These are phyloP conservation scores for Alouatta palliata DNA, from an alignment of 2,113 vertebrate species.

Conservation along the genomic window DNA sequence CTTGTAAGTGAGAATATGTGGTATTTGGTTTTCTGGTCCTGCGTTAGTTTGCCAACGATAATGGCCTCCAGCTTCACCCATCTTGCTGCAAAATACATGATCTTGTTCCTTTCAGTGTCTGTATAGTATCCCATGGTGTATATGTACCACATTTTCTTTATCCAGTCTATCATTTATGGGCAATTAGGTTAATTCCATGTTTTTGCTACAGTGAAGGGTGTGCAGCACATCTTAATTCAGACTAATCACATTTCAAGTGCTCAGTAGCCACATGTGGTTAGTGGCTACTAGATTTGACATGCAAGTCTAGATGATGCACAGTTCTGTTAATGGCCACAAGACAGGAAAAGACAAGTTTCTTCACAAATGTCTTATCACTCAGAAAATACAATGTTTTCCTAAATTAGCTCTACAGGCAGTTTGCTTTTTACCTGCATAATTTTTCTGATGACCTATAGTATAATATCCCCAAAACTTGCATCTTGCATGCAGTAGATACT, in stretches of 20 bases:
- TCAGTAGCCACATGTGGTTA: not conserved
- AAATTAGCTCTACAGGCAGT: not conserved
- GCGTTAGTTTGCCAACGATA: too few species aligned
- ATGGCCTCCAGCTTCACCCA: too few species aligned
- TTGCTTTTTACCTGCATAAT: not conserved
- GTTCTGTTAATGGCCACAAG: not conserved
- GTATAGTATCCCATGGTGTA: too few species aligned
- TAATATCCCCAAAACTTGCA: not conserved
- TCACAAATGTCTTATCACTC: not conserved
- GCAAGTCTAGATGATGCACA: not conserved
- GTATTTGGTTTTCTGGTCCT: too few species aligned
- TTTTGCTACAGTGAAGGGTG: too few species aligned
- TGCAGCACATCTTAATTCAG: not conserved
- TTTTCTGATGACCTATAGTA: not conserved
- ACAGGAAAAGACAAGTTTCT: not conserved
- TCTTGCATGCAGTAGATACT: not conserved
- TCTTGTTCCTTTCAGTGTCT: too few species aligned
- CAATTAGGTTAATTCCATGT: too few species aligned
- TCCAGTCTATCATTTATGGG: too few species aligned
- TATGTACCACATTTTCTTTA: too few species aligned
- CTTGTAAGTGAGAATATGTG: too few species aligned
- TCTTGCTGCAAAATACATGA: too few species aligned
- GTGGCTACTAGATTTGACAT: not conserved
- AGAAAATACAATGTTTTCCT: not conserved
- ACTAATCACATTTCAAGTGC: not conserved